phyloP scores from a whole-genome alignment of 2,113 vertebrate species.

The Edolisoma coerulescens region DNA sequence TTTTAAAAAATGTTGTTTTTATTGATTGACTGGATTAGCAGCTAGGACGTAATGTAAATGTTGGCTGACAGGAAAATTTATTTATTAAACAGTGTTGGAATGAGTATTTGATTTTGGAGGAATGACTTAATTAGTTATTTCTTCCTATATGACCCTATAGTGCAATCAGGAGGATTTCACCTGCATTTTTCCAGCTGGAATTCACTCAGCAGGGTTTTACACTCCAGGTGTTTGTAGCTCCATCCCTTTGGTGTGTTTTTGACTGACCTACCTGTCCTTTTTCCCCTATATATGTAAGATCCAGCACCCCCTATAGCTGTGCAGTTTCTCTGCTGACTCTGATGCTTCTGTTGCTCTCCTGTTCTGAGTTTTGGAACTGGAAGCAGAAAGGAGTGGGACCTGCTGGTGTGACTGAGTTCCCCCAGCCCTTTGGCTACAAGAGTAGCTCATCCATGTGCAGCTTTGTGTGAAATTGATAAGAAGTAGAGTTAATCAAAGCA shows the following conservation, averaged over 20 bases:
- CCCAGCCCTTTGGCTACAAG: not conserved
- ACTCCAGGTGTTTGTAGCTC: not conserved
- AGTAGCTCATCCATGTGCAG: not conserved
- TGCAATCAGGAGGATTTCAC: not conserved
- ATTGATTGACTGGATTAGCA: not conserved
- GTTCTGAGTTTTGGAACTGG: not conserved
- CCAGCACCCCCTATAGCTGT: not conserved
- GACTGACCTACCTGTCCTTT: not conserved
- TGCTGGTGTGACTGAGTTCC: not conserved
- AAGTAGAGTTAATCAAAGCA: not conserved
- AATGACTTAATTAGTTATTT: not conserved
- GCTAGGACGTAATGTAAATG: not conserved
- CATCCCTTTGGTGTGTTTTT: not conserved
- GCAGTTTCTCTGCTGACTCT: not conserved
- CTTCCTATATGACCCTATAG: not conserved
- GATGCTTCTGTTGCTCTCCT: fast-evolving
- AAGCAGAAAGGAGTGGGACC: not conserved
- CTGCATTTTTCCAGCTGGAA: not conserved
- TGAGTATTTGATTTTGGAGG: not conserved
- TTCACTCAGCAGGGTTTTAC: not conserved
- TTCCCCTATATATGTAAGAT: fast-evolving
- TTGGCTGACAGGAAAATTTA: not conserved
- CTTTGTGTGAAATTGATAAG: conserved; percentile 13
- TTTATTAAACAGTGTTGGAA: not conserved
- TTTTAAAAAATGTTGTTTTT: not conserved